Percentiles rank a stretch among this genome's conserved stretches.
Conservation (phyloP, 2,888 invertebrate species). For the Gnatocerus cornutus region DNA sequence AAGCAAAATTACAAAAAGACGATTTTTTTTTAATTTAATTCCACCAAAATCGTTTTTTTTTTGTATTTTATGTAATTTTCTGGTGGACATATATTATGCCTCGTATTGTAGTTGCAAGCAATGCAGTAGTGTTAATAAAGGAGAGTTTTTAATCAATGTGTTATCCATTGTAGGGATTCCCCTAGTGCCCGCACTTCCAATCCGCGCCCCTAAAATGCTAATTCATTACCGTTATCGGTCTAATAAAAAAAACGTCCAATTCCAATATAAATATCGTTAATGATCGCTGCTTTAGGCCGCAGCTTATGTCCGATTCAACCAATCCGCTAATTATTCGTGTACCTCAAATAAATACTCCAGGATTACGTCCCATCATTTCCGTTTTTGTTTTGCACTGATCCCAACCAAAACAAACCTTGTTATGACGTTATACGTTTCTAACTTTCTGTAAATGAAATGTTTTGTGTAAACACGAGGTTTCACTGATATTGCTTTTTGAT, state of each 20-base stretch:
- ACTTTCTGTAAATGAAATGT: constrained; percentile 16
- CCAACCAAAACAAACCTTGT: constrained; percentile 18
- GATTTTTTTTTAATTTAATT: too few relatives aligned
- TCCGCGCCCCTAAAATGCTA: too few relatives aligned
- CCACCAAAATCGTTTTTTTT: too few relatives aligned
- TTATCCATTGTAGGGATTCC: too few relatives aligned
- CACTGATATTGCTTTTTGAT: constrained; percentile 2
- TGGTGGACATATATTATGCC: too few relatives aligned
- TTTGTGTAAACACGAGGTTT: constrained; percentile 8
- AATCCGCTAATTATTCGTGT: constrained; percentile 40
- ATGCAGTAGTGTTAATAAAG: too few relatives aligned
- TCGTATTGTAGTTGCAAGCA: too few relatives aligned
- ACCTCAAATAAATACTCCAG: constrained; percentile 13
- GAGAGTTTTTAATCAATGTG: too few relatives aligned
- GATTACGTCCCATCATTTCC: constrained; percentile 37
- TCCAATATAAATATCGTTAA: constrained; percentile 23
- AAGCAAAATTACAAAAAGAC: too few relatives aligned
- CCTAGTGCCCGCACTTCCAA: too few relatives aligned
- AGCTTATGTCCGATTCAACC: constrained; percentile 26
- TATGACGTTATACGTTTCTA: not conserved
- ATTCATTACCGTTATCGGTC: not conserved
- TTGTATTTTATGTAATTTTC: too few relatives aligned
- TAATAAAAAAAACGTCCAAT: constrained; percentile 13
- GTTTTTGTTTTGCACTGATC: constrained; percentile 27
- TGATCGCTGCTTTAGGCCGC: not conserved